Percentiles rank a stretch among this genome's conserved stretches.
Evolutionary conservation across 2,888 invertebrate genomes (phyloP).

Genomic region (Hirtodrosophila confusa): DNA sequence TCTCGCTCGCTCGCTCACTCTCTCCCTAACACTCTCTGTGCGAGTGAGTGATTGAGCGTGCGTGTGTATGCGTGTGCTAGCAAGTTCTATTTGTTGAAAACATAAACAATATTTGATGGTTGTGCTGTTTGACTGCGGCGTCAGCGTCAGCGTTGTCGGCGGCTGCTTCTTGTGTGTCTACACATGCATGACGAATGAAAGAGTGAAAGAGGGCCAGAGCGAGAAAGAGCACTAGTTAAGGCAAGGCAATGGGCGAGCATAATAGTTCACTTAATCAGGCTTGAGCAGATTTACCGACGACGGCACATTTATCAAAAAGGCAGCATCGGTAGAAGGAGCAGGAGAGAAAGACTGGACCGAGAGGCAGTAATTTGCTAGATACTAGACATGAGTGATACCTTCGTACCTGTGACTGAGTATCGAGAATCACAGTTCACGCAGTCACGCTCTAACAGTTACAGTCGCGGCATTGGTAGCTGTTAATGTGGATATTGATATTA

Average conservation of each 20-base stretch:
- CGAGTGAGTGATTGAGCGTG: conserved; percentile 18
- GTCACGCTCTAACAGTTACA: too few relatives aligned
- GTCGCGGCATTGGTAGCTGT: too few relatives aligned
- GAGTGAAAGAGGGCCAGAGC: conserved; percentile 17
- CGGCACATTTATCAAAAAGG: conserved; percentile 60
- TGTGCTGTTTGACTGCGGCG: conserved; percentile 35
- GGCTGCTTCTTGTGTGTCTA: conserved; percentile 72
- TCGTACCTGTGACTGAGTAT: too few relatives aligned
- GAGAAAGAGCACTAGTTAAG: neutral
- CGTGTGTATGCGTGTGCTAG: conserved; percentile 13
- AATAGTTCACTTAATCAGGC: conserved; percentile 79
- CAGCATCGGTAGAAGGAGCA: conserved; percentile 31
- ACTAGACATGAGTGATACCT: too few relatives aligned
- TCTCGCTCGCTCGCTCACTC: conserved; percentile 2
- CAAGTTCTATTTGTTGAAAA: conserved; percentile 66
- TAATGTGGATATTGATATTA: too few relatives aligned
- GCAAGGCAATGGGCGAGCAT: conserved; percentile 40
- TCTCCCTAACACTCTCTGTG: conserved; percentile 9
- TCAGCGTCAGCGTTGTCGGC: conserved; percentile 28
- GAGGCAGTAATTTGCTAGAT: neutral
- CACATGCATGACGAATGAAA: conserved; percentile 70
- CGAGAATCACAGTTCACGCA: too few relatives aligned
- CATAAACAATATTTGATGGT: conserved; percentile 76
- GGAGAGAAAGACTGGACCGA: conserved; percentile 12
- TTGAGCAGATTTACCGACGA: conserved; percentile 67